A percentile compares a stretch with the other conserved stretches of the same genome.
phyloP scores from a whole-genome alignment of 1,140 invertebrate species.

The Leptinotarsa defecta region DNA sequence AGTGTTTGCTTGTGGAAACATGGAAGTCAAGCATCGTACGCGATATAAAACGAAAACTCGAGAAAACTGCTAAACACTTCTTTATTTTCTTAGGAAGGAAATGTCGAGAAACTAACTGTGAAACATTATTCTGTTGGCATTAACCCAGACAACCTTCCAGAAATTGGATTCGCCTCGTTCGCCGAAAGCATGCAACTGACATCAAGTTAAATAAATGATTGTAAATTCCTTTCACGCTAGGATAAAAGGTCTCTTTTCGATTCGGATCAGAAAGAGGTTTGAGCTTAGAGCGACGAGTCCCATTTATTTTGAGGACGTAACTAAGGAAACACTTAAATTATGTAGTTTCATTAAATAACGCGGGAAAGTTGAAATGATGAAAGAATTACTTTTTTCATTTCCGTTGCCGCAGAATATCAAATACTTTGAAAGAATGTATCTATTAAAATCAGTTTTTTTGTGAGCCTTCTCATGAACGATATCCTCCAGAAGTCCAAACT shows the following conservation, averaged over 20 bases:
- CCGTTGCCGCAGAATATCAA: no score
- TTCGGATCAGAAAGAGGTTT: neutral
- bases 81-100: neutral
- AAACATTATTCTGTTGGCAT: conserved; percentile 11
- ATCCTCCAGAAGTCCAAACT: no score
- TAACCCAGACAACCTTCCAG: conserved; percentile 12
- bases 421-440: no score
- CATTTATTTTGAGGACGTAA: neutral
- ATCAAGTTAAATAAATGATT: conserved; percentile 25
- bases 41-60: no score
- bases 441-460: no score
- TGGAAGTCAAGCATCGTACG: no score
- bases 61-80: neutral
- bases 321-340: no score
- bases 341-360: neutral
- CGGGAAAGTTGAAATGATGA: no score
- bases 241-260: neutral
- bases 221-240: conserved; percentile 21
- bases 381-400: no score
- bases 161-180: conserved; percentile 28
- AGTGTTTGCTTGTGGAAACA: no score
- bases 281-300: neutral
- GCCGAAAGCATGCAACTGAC: conserved; percentile 22
- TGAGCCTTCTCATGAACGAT: no score
- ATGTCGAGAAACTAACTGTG: neutral